These are phyloP conservation scores for Menura novaehollandiae DNA, from an alignment of 2,113 vertebrate species.

Conservation along the genomic window DNA sequence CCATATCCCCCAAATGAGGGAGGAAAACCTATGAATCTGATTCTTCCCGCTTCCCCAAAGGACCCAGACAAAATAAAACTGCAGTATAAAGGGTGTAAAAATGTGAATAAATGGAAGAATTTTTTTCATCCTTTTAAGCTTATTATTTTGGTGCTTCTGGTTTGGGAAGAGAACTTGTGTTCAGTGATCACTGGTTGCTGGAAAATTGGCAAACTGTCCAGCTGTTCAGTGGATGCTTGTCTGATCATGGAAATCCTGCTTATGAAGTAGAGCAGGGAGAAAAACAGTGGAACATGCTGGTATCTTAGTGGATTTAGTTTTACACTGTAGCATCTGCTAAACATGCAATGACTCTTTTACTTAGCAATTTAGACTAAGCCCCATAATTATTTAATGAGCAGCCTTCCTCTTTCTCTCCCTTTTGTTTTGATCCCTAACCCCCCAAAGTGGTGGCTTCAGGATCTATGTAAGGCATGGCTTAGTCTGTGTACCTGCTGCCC, in stretches of 20 bases:
- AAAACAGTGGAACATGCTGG: neutral
- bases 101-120: conserved; percentile 71
- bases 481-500: neutral
- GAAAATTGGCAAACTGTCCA: conserved; percentile 51
- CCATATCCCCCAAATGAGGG: neutral
- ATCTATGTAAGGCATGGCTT: neutral
- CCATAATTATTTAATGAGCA: conserved; percentile 42
- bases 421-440: neutral
- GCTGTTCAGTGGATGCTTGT: conserved; percentile 49
- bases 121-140: conserved; percentile 57
- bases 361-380: conserved; percentile 1
- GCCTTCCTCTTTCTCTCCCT: neutral
- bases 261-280: neutral
- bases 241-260: conserved; percentile 41
- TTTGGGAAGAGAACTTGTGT: conserved; percentile 67
- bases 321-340: conserved; percentile 28
- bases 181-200: conserved; percentile 34
- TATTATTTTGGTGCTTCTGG: conserved; percentile 42
- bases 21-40: neutral
- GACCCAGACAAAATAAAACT: neutral
- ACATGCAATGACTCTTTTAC: neutral
- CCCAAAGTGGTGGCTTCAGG: neutral
- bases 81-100: neutral
- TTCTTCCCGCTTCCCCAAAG: neutral
- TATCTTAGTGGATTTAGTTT: conserved; percentile 27